A percentile compares a stretch with the other conserved stretches of the same genome.
phyloP scores from a whole-genome alignment of 1,140 invertebrate species.

The Anastrepha ludens region DNA sequence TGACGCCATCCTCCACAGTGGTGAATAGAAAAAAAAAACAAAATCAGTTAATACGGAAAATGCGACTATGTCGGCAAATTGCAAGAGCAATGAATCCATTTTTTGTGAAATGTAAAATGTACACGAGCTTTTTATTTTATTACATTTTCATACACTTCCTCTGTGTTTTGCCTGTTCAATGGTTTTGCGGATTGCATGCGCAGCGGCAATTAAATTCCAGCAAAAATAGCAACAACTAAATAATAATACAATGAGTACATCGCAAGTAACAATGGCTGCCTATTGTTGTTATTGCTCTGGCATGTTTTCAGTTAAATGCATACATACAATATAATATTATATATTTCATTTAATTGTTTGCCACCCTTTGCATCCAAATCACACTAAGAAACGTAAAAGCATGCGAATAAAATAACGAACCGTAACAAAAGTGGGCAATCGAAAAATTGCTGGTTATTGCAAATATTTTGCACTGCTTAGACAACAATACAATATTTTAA shows the following conservation, averaged over 20 bases:
- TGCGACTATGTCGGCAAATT: background rate
- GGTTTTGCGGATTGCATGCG: constrained; percentile 18
- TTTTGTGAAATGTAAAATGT: constrained; percentile 38
- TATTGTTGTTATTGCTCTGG: constrained; percentile 11
- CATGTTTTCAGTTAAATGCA: constrained; percentile 18
- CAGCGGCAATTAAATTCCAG: constrained; percentile 5
- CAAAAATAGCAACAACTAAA: constrained; percentile 33
- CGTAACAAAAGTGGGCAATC: constrained; percentile 19
- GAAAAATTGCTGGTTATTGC: constrained; percentile 26
- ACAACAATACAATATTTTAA: constrained; percentile 32
- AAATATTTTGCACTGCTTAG: constrained; percentile 24
- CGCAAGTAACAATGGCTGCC: constrained; percentile 9
- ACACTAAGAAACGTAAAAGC: constrained; percentile 16
- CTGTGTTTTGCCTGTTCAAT: constrained; percentile 14
- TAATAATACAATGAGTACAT: constrained; percentile 41
- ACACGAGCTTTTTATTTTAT: constrained; percentile 24
- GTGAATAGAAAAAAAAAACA: background rate
- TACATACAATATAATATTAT: constrained; percentile 28
- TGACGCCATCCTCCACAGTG: constrained; percentile 13
- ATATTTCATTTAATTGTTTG: constrained; percentile 26
- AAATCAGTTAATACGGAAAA: background rate
- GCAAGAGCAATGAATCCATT: constrained; percentile 14
- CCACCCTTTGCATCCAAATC: constrained; percentile 36
- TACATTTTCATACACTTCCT: constrained; percentile 42
- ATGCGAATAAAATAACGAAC: constrained; percentile 42